Percentiles rank a stretch among this genome's conserved stretches.
phyloP scores from a whole-genome alignment of 2,113 vertebrate genomes.

The Onychostoma macrolepis region DNA sequence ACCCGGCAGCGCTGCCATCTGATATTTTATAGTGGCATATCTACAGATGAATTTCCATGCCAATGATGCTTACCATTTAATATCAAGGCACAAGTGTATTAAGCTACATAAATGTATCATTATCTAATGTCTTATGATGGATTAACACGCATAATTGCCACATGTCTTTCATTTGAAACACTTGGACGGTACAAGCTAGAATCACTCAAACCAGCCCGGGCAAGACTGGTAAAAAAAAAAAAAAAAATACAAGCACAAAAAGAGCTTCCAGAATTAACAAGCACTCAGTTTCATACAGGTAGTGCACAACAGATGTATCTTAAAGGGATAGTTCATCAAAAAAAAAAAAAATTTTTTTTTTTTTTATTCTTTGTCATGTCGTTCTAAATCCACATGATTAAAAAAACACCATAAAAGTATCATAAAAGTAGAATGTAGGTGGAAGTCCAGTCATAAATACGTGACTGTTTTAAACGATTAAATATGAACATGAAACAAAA shows the following conservation, averaged over 20 bases:
- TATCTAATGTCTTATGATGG: conserved; percentile 9
- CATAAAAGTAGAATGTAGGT: background rate
- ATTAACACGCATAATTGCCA: background rate
- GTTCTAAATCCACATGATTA: background rate
- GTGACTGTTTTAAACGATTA: background rate
- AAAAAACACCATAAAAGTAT: background rate
- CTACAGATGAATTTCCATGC: background rate
- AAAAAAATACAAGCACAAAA: background rate
- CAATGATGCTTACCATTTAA: background rate
- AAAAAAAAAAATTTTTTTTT: background rate
- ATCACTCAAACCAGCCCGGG: background rate
- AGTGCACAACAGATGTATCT: background rate
- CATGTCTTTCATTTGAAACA: background rate
- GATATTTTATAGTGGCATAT: background rate
- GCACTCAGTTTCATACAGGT: background rate
- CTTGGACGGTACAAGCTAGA: background rate
- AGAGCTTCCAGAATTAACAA: background rate
- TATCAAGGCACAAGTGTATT: background rate
- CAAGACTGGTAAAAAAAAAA: background rate
- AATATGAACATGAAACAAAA: background rate
- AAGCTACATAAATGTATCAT: background rate
- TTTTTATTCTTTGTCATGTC: background rate
- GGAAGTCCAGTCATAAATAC: too few species aligned
- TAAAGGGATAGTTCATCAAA: background rate
- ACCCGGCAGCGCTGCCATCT: background rate